These are phyloP conservation scores for Nerophis ophidion DNA, from an alignment of 2,113 vertebrate genomes.

Conservation along the genomic window DNA sequence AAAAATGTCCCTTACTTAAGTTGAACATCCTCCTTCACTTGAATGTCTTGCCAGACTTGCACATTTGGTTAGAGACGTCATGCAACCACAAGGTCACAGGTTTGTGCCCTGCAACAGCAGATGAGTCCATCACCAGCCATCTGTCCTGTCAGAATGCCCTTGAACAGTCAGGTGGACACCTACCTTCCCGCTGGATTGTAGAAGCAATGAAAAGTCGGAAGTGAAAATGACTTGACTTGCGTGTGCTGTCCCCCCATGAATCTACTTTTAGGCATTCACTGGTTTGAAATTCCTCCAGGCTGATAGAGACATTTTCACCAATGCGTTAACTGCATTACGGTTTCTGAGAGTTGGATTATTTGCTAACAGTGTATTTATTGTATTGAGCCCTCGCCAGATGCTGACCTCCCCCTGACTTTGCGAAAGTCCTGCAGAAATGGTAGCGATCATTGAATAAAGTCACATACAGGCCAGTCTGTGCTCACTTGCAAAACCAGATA, in stretches of 20 bases:
- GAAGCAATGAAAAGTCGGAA: constrained; percentile 20
- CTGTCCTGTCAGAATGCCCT: constrained; percentile 58
- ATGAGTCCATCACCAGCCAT: constrained; percentile 56
- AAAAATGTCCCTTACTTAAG: constrained; percentile 3
- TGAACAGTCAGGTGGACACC: constrained; percentile 43
- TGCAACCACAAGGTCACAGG: constrained; percentile 47
- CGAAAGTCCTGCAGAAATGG: constrained; percentile 23
- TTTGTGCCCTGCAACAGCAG: constrained; percentile 43
- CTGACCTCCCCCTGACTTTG: constrained; percentile 54
- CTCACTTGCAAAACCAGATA: constrained; percentile 36
- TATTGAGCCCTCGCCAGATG: constrained; percentile 37
- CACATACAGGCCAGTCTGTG: constrained; percentile 48
- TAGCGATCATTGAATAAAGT: constrained; percentile 52
- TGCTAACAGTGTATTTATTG: constrained; percentile 33
- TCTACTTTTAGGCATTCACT: constrained; percentile 21
- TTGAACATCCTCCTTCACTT: constrained; percentile 3
- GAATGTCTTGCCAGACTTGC: constrained; percentile 27
- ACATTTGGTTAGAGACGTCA: constrained; percentile 31
- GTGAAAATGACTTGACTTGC: constrained; percentile 18
- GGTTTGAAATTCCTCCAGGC: constrained; percentile 10
- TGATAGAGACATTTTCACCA: constrained; percentile 21
- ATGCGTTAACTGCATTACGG: constrained; percentile 43
- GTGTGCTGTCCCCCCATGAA: constrained; percentile 16
- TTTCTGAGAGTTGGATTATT: constrained; percentile 35
- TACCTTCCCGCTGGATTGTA: constrained; percentile 34